phyloP scores from a whole-genome alignment of 2,888 invertebrate genomes.

The Lypha dubia region DNA sequence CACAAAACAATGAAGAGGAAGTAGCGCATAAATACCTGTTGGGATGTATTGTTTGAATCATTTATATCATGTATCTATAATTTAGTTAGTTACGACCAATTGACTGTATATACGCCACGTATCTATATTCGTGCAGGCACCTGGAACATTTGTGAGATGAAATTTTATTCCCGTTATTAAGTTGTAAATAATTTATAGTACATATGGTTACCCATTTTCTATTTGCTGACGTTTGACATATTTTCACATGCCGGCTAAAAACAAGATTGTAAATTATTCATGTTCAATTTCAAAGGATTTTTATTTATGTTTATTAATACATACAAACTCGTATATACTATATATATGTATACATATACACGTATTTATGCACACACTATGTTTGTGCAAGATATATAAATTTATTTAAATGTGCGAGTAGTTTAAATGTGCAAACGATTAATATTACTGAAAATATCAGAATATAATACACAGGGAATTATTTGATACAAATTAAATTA shows the following conservation, averaged over 20 bases:
- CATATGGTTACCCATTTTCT: constrained; percentile 62
- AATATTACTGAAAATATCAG: neutral
- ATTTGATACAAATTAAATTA: neutral
- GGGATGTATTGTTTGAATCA: constrained; percentile 16
- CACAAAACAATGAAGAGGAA: neutral
- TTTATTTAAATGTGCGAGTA: neutral
- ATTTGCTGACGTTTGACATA: constrained; percentile 71
- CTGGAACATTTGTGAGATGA: constrained; percentile 6
- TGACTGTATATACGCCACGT: neutral
- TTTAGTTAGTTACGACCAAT: constrained; percentile 23
- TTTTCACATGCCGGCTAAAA: constrained; percentile 57
- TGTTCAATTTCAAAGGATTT: constrained; percentile 62
- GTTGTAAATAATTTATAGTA: constrained; percentile 64
- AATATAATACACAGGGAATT: neutral
- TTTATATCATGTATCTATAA: constrained; percentile 32
- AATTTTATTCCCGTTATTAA: constrained; percentile 40
- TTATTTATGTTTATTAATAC: constrained; percentile 9
- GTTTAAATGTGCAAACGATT: neutral
- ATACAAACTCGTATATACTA: too few relatives aligned
- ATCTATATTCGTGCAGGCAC: neutral
- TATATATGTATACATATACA: too few relatives aligned
- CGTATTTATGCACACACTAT: too few relatives aligned
- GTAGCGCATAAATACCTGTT: neutral
- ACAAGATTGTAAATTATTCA: constrained; percentile 62
- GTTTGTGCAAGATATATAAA: neutral